A percentile compares a stretch with the other conserved stretches of the same genome.
These are phyloP conservation scores for Tolypeutes matacus DNA, from an alignment of 2,797 vertebrate species.

Conservation along the genomic window DNA sequence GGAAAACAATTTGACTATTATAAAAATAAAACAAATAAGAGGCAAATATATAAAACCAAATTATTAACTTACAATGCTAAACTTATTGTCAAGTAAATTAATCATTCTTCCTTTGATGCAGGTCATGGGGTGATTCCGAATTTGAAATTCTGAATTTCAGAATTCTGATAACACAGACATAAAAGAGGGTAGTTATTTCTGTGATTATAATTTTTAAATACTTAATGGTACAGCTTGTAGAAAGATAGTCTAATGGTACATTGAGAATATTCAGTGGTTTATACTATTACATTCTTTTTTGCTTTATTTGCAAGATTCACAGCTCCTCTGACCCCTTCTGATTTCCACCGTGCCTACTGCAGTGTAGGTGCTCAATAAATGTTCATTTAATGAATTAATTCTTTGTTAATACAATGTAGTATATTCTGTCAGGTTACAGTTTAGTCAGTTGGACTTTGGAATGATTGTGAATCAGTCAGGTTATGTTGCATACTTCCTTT, in stretches of 20 bases:
- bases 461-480: not conserved
- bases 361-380: not conserved
- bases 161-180: not conserved
- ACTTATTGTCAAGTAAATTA: not conserved
- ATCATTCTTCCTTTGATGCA: not conserved
- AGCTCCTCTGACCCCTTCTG: not conserved
- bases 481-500: not conserved
- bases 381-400: not conserved
- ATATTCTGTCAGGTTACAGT: not conserved
- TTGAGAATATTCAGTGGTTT: not conserved
- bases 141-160: not conserved
- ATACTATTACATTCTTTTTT: not conserved
- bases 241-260: not conserved
- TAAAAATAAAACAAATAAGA: not conserved
- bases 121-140: not conserved
- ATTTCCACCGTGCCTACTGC: no score
- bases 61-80: not conserved
- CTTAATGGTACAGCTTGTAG: not conserved
- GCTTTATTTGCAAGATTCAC: not conserved
- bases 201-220: not conserved
- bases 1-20: not conserved
- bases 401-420: not conserved
- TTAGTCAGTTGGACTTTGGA: not conserved
- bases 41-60: not conserved
- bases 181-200: not conserved